Evolutionary conservation across 2,113 vertebrate genomes (phyloP).

Genomic region (Eulemur rufifrons): DNA sequence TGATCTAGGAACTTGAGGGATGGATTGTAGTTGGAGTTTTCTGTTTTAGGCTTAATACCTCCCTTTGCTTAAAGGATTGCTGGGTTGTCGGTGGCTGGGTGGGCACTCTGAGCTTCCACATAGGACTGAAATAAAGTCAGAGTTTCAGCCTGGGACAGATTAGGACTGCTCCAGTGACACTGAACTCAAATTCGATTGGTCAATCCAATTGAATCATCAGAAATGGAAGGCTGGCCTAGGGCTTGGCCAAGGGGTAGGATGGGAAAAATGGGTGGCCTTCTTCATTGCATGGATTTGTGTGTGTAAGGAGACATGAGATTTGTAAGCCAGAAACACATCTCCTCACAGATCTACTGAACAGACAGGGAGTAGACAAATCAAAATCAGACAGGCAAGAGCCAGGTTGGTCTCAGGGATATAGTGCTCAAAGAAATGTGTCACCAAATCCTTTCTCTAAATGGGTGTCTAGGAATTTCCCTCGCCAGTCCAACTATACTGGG

Average conservation of each 20-base stretch:
- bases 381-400: background rate
- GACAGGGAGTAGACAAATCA: background rate
- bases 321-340: background rate
- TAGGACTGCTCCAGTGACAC: background rate
- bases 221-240: background rate
- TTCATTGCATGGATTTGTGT: background rate
- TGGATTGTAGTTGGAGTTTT: background rate
- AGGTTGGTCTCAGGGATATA: background rate
- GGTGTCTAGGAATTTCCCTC: background rate
- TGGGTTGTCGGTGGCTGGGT: background rate
- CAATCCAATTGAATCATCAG: background rate
- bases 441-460: constrained; percentile 12
- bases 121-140: background rate
- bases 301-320: background rate
- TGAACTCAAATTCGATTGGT: background rate
- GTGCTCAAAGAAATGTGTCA: background rate
- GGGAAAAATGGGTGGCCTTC: background rate
- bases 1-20: background rate
- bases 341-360: background rate
- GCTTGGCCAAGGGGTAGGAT: background rate
- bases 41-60: background rate
- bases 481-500: background rate
- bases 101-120: background rate
- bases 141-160: background rate
- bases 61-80: background rate